Conservation (phyloP, 2,797 vertebrate species). For the Arnoldichthys spilopterus region DNA sequence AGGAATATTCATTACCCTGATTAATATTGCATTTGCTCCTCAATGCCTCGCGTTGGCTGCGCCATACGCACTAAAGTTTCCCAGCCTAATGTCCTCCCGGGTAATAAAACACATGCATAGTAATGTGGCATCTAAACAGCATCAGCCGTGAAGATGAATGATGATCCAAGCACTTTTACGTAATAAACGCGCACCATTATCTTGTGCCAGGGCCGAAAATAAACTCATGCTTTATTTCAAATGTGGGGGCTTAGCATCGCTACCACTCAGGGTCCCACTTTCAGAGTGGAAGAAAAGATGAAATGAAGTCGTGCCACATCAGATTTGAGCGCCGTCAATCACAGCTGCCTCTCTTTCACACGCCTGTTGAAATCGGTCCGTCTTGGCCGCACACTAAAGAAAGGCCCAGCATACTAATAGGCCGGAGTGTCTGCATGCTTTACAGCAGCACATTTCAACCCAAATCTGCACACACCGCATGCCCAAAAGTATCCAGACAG, state of each 20-base stretch:
- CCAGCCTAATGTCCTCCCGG: slow-evolving; percentile 24
- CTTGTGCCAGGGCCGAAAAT: slow-evolving; percentile 20
- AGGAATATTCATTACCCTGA: slow-evolving; percentile 22
- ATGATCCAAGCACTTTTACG: slow-evolving; percentile 24
- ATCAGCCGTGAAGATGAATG: slow-evolving; percentile 23
- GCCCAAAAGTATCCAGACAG: not conserved
- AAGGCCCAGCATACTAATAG: not conserved
- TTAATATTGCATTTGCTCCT: slow-evolving; percentile 34
- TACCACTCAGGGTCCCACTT: not conserved
- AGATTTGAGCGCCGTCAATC: slow-evolving; percentile 1
- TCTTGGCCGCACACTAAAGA: not conserved
- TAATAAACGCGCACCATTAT: slow-evolving; percentile 34
- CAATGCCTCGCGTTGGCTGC: not conserved
- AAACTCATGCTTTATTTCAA: slow-evolving; percentile 14
- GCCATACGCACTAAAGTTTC: slow-evolving; percentile 5
- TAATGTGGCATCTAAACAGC: slow-evolving; percentile 35
- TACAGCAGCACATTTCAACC: not conserved
- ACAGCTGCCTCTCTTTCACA: not conserved
- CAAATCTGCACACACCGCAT: not conserved
- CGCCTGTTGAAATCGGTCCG: not conserved
- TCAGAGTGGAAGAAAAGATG: not conserved
- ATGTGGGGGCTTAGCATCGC: not conserved
- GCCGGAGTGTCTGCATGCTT: not conserved
- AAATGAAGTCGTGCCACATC: slow-evolving; percentile 11
- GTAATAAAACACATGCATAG: slow-evolving; percentile 27